phyloP scores from a whole-genome alignment of 1,140 invertebrate genomes.

The Fopius arisanus region DNA sequence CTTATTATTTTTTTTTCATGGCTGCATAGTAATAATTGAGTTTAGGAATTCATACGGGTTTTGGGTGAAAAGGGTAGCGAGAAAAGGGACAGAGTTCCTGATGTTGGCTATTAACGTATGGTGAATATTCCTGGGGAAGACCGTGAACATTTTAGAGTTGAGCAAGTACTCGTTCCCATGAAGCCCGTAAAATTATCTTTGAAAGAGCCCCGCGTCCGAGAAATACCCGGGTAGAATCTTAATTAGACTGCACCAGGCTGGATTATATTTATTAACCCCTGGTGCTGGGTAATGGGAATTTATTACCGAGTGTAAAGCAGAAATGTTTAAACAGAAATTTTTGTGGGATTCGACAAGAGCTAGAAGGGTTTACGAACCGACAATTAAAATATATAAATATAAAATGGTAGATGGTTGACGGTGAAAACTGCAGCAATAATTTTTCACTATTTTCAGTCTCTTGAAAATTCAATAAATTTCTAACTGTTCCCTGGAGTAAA shows the following conservation, averaged over 20 bases:
- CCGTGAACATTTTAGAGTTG: background rate
- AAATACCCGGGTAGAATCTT: background rate
- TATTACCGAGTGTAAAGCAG: background rate
- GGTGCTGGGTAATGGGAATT: background rate
- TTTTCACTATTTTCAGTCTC: too few species aligned
- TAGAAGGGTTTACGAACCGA: too few species aligned
- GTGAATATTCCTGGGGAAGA: background rate
- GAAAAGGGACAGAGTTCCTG: background rate
- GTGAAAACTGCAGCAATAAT: too few species aligned
- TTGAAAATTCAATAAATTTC: too few species aligned
- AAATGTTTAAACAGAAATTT: background rate
- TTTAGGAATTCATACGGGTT: too few species aligned
- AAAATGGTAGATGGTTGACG: too few species aligned
- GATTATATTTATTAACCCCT: conserved; percentile 6
- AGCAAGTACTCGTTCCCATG: background rate
- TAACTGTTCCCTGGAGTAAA: too few species aligned
- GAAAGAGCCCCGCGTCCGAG: background rate
- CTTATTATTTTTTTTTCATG: too few species aligned
- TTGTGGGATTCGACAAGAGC: too few species aligned
- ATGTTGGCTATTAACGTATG: background rate
- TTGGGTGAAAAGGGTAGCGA: background rate
- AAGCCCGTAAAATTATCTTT: background rate
- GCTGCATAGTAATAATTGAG: too few species aligned
- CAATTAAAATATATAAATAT: too few species aligned
- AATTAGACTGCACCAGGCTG: conserved; percentile 3